phyloP scores from a whole-genome alignment of 1,140 invertebrate species.

The Lycorma delicatula region DNA sequence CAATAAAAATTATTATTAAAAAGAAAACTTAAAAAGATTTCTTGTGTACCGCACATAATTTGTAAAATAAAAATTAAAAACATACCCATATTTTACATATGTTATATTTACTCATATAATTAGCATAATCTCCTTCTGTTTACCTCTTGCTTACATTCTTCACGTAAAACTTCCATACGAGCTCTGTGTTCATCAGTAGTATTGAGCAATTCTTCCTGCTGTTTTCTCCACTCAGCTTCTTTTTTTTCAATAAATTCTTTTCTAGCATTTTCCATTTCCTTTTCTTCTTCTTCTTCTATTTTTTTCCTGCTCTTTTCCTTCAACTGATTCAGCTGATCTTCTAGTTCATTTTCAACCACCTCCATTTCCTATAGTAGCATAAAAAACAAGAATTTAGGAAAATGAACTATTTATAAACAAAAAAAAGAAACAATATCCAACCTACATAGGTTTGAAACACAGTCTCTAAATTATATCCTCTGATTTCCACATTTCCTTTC shows the following conservation, averaged over 20 bases:
- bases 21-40: no score
- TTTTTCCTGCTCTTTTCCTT: slow-evolving; percentile 1
- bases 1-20: no score
- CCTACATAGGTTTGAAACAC: no score
- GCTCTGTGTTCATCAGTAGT: slow-evolving; percentile 4
- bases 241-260: background rate
- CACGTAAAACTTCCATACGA: slow-evolving; percentile 1
- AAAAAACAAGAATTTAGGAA: no score
- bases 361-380: slow-evolving; percentile 12
- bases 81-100: no score
- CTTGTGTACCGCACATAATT: background rate
- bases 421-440: no score
- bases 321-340: background rate
- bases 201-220: slow-evolving; percentile 5
- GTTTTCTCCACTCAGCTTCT: background rate
- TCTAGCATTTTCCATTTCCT: background rate
- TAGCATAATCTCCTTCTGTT: no score
- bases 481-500: no score
- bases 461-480: no score
- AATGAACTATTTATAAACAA: no score
- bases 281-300: slow-evolving; percentile 8
- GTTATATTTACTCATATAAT: no score
- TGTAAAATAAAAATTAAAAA: background rate
- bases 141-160: slow-evolving; percentile 12
- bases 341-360: background rate